These are phyloP conservation scores for Cheilosia vulpina DNA, from an alignment of 2,888 invertebrate genomes.

Conservation along the genomic window DNA sequence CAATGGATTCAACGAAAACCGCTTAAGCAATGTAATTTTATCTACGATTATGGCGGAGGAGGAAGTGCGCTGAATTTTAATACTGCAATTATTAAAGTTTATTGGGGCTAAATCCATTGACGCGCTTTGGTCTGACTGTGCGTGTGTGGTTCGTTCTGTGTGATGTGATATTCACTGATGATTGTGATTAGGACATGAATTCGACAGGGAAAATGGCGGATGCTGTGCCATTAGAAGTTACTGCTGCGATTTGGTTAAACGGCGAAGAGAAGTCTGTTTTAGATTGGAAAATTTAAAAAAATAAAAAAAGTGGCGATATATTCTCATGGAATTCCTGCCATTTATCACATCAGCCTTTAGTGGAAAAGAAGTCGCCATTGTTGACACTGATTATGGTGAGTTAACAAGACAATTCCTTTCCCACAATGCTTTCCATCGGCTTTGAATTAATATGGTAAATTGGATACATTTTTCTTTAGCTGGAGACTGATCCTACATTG, in stretches of 20 bases:
- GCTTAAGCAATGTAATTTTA: constrained; percentile 70
- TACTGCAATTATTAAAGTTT: constrained; percentile 72
- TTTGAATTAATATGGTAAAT: no score
- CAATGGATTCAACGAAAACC: constrained; percentile 20
- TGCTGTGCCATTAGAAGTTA: constrained; percentile 11
- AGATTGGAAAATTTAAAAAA: background rate
- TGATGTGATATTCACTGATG: constrained; percentile 32
- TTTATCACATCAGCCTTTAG: no score
- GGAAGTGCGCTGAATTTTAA: constrained; percentile 71
- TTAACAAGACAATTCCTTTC: no score
- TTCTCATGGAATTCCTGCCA: no score
- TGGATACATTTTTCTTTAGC: no score
- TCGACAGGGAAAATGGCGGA: background rate
- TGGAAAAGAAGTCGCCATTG: no score
- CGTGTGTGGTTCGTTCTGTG: background rate
- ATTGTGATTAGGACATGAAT: constrained; percentile 27
- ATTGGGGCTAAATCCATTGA: constrained; percentile 48
- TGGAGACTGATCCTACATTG: no score
- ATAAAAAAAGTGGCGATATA: no score
- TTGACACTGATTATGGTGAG: no score
- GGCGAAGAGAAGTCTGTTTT: background rate
- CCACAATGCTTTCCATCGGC: no score
- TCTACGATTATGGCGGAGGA: constrained; percentile 64
- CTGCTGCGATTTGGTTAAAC: background rate
- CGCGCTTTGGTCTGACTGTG: constrained; percentile 27